Percentiles rank a stretch among this genome's conserved stretches.
Evolutionary conservation across 1,140 invertebrate species (phyloP).

Genomic region (Scaptomyza montana): DNA sequence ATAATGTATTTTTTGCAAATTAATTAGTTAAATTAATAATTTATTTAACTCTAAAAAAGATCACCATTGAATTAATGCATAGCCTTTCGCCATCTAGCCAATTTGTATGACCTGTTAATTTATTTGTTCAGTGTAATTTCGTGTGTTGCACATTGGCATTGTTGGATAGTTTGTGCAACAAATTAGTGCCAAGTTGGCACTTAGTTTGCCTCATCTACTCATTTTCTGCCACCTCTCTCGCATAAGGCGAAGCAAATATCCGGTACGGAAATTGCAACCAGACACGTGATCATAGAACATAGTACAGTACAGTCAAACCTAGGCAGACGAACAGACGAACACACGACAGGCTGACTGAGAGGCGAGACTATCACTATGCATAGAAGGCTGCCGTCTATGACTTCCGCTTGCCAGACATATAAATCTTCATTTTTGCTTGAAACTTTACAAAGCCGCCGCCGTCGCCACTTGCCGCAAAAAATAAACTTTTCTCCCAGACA

Average conservation of each 20-base stretch:
- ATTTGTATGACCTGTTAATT: neutral
- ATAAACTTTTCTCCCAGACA: slow-evolving; percentile 50
- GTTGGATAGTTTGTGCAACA: slow-evolving; percentile 70
- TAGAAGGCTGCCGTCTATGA: slow-evolving; percentile 45
- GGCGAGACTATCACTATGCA: slow-evolving; percentile 24
- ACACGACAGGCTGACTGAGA: neutral
- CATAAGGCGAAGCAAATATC: slow-evolving; percentile 62
- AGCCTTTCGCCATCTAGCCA: neutral
- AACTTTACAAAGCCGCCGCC: slow-evolving; percentile 58
- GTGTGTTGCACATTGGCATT: slow-evolving; percentile 28
- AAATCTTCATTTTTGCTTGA: slow-evolving; percentile 77
- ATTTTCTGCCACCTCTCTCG: slow-evolving; percentile 5
- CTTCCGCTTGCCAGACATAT: slow-evolving; percentile 74
- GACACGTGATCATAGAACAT: slow-evolving; percentile 66
- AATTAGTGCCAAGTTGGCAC: slow-evolving; percentile 74
- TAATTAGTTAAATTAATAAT: too few species aligned
- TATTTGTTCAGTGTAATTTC: slow-evolving; percentile 3
- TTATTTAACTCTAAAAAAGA: too few species aligned
- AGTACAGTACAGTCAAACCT: neutral
- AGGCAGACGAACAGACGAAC: neutral
- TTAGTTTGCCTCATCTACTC: slow-evolving; percentile 39
- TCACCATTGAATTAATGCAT: too few species aligned
- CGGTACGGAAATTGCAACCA: slow-evolving; percentile 75
- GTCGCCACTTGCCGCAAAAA: slow-evolving; percentile 48
- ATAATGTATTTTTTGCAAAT: too few species aligned